A percentile compares a stretch with the other conserved stretches of the same genome.
Conservation (phyloP, 2,113 vertebrate genomes). For the Crotalus tigris region DNA sequence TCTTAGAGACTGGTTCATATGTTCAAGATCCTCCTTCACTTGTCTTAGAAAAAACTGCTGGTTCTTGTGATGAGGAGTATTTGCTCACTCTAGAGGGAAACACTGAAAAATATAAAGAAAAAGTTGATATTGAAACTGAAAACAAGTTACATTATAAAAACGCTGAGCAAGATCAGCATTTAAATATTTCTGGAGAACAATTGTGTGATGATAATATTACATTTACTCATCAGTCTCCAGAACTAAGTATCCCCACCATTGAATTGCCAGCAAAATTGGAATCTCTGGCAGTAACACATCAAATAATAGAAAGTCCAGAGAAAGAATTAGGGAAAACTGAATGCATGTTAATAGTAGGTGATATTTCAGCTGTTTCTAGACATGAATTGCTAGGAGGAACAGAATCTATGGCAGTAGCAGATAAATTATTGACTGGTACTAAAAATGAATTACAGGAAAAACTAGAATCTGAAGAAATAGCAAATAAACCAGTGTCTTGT, state of each 20-base stretch:
- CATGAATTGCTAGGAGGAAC: conserved; percentile 8
- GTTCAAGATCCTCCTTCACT: conserved; percentile 37
- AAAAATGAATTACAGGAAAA: conserved; percentile 35
- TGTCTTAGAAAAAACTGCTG: conserved; percentile 19
- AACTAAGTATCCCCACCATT: background rate
- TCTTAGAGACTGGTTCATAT: conserved; percentile 26
- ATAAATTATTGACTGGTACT: conserved; percentile 22
- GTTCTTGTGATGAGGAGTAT: conserved; percentile 37
- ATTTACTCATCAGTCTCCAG: background rate
- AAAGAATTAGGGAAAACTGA: background rate
- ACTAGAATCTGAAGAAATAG: conserved; percentile 13
- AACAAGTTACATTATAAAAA: conserved; percentile 31
- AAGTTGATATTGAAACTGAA: conserved; percentile 19
- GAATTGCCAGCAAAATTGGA: background rate
- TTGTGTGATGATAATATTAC: background rate
- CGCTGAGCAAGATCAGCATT: conserved; percentile 31
- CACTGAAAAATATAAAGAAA: conserved; percentile 42
- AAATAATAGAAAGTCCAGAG: background rate
- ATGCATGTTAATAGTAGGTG: conserved; percentile 4
- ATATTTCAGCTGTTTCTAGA: conserved; percentile 1
- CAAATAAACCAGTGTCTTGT: conserved; percentile 24
- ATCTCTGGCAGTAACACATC: background rate
- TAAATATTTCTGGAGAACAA: conserved; percentile 43
- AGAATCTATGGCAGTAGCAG: conserved; percentile 28
- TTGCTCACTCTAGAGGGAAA: conserved; percentile 7